phyloP scores from a whole-genome alignment of 1,140 invertebrate species.

The Drosophila seguyi region DNA sequence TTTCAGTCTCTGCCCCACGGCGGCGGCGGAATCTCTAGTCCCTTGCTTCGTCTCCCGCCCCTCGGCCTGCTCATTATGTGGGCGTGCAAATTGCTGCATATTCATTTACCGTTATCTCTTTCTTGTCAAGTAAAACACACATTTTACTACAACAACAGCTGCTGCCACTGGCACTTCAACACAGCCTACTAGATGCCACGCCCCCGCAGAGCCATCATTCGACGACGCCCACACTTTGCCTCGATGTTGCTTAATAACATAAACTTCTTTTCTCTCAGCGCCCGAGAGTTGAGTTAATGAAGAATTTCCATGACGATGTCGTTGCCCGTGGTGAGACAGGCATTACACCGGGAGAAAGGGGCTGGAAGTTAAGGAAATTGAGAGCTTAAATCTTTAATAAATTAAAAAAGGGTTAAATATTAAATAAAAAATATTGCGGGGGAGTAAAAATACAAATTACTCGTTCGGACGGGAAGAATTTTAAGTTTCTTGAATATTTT shows the following conservation, averaged over 20 bases:
- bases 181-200: constrained; percentile 23
- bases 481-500: too few relatives aligned
- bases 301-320: constrained; percentile 84
- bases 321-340: constrained; percentile 40
- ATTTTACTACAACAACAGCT: constrained; percentile 74
- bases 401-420: too few relatives aligned
- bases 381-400: too few relatives aligned
- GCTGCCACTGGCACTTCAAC: constrained; percentile 49
- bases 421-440: too few relatives aligned
- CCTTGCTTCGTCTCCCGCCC: neutral
- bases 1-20: constrained; percentile 65
- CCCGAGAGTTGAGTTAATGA: constrained; percentile 82
- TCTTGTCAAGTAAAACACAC: constrained; percentile 81
- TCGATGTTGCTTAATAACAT: constrained; percentile 78
- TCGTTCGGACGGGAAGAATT: too few relatives aligned
- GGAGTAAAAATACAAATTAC: too few relatives aligned
- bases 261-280: constrained; percentile 76
- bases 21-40: constrained; percentile 28
- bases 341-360: constrained; percentile 15
- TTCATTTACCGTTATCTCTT: constrained; percentile 83
- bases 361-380: too few relatives aligned
- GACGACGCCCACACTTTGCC: constrained; percentile 2
- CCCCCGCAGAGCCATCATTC: constrained; percentile 24
- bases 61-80: constrained; percentile 71
- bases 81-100: constrained; percentile 83